Base-by-base conservation (phyloP, 2,888 invertebrate genomes). In the Drosophila atroscutellata region DNA sequence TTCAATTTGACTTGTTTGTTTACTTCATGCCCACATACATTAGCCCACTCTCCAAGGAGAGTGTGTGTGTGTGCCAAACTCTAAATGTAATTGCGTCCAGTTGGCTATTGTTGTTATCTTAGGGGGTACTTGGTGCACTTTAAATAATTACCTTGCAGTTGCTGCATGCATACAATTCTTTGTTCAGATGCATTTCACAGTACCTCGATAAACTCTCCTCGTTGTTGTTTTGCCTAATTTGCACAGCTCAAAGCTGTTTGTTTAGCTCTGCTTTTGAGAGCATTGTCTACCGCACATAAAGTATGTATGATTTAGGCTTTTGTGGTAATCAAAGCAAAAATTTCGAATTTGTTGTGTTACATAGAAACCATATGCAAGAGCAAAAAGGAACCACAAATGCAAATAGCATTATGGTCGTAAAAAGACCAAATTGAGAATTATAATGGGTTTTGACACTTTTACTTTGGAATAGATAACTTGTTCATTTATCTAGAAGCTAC, bases 21-120 rank as follows among this genome's bases (percentile, higher is more conserved):
- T 60, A 75, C 49, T 50, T 36, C 49, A 20, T 42, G 30, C 47
- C 28, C 47, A 30, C 60, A 60, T 28, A 34, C 52, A 32, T 39
- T 56, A 36, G 28, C 13, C 26, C 39, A 34, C 36, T 39, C 18
- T 39, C 50, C 6, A 2, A n/a, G 13, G 30, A 45, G 45, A 15
- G n/a, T 9, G 18, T 39, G 39, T 9, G 18, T 39, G 39, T 39
- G n/a, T 72, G 60, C 70, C 71, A 60, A 80, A 71, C 80, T 82
- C 78, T 78, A 86, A 86, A 84, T 85, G 84, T 79, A 81, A 83
- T 85, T 84, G 81, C 80, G 85, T 80, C 64, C 79, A 84, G 72
- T 75, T 76, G 52, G 55, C 34, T 57, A 56, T 57, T 70, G 36
- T 50, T 62, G 37, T 63, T 66, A 39, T 56, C 52, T 70, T 76